A percentile compares a stretch with the other conserved stretches of the same genome.
Conservation (phyloP, 2,113 vertebrate genomes). For the Puma concolor region DNA sequence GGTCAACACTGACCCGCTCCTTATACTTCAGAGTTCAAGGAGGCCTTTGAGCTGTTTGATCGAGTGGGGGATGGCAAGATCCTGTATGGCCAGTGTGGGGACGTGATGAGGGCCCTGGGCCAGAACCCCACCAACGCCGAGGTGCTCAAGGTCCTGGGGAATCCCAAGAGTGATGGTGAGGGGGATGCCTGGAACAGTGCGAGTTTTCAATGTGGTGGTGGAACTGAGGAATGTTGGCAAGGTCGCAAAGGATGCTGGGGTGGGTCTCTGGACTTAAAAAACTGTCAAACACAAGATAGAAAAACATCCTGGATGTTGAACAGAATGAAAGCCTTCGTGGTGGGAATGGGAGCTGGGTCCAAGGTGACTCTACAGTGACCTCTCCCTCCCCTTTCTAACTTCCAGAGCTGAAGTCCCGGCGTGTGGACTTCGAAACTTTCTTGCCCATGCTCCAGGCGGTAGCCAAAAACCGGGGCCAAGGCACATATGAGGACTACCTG, state of each 20-base stretch:
- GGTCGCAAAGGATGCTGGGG: not conserved
- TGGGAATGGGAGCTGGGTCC: not conserved
- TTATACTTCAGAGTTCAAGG: constrained; percentile 81
- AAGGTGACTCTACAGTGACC: not conserved
- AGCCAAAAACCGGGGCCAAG: constrained; percentile 89
- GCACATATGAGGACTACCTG: constrained; percentile 90
- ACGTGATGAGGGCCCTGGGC: constrained; percentile 83
- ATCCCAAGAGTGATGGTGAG: constrained; percentile 84
- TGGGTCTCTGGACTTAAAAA: constrained; percentile 22
- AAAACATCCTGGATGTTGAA: not conserved
- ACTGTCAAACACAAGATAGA: not conserved
- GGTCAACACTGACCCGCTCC: not conserved
- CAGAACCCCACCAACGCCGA: constrained; percentile 85
- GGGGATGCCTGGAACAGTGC: not conserved
- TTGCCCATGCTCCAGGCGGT: constrained; percentile 92
- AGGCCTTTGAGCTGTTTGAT: constrained; percentile 84
- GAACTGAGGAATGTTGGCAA: not conserved
- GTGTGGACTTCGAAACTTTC: constrained; percentile 93
- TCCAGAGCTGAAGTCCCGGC: constrained; percentile 90
- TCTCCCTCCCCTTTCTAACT: not conserved
- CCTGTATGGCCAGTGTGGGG: constrained; percentile 82
- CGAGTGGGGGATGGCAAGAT: constrained; percentile 83
- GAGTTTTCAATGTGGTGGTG: not conserved
- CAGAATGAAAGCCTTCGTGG: not conserved
- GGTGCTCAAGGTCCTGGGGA: constrained; percentile 82